Evolutionary conservation across 2,797 vertebrate genomes (phyloP), one percentile per base, ranked within the genome.

Genomic region (Paguma larvata): DNA sequence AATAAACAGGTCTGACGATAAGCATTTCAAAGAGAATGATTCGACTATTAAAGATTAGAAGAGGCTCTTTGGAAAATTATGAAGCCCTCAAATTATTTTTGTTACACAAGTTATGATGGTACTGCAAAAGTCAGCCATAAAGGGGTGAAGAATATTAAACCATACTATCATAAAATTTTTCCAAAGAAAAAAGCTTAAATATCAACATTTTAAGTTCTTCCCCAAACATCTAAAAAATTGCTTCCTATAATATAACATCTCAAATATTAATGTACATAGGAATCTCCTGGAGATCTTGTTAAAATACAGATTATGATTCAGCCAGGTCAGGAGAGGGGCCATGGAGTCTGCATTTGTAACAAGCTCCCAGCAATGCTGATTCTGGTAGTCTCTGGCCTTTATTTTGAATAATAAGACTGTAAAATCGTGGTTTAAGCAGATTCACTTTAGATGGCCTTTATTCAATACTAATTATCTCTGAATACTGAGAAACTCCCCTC

Each of bases 11-110:
- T 44, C 44, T 41, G 34, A 51, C 7, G 88, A 84, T 46, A 77
- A 41, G 15, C 34, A 56, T 75, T 91, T 97, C 94, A 80, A 94
- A 86, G 85, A 97, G n/a, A 93, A 53, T 19, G 3, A 19, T 63
- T 68, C 56, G 32, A 56, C 82, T 67, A 56, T 19, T 56, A 70
- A 79, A 91, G 82, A 89, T 32, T n/a, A 85, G 90, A 93, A 93
- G 62, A 83, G 89, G 34, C 30, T 5, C 44, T 82, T 77, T 85
- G 48, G 41, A 85, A 92, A 88, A 96, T 25, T 80, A 92, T 21
- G 41, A 90, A 21, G 15, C 6, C 25, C 34, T 93, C 67, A 34
- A 77, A 78, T 89, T 73, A 77, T 62, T 82, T 92, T 95, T 88
- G 32, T 72, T 85, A 59, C 12, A 63, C 38, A 90, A 96, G 32